Evolutionary conservation across 2,888 invertebrate genomes (phyloP).

Genomic region (Geotrupes spiniger): DNA sequence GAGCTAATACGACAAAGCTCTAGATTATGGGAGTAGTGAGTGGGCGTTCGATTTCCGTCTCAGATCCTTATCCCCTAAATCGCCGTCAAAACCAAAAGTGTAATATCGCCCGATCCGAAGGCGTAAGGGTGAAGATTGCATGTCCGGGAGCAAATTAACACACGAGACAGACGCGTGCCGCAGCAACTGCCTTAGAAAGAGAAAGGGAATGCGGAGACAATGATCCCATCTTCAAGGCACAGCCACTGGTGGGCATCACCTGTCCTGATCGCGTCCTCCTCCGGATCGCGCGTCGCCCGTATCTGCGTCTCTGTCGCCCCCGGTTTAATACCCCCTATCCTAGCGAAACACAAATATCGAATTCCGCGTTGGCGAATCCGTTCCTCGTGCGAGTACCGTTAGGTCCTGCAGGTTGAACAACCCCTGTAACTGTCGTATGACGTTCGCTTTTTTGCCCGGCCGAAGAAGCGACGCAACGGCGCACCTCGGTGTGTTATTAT

Average conservation of each 20-base stretch:
- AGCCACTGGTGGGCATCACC: slow-evolving; percentile 27
- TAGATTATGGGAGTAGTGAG: too few relatives aligned
- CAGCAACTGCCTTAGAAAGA: slow-evolving; percentile 43
- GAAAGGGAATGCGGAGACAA: slow-evolving; percentile 38
- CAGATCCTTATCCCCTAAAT: too few relatives aligned
- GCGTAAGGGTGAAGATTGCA: slow-evolving; percentile 28
- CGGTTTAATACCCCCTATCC: slow-evolving; percentile 31
- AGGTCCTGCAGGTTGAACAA: slow-evolving; percentile 45
- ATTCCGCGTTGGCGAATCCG: slow-evolving; percentile 41
- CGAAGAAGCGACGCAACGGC: neutral
- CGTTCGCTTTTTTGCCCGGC: slow-evolving; percentile 10
- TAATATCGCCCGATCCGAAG: neutral
- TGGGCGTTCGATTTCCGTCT: too few relatives aligned
- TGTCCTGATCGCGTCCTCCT: slow-evolving; percentile 33
- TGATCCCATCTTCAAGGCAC: slow-evolving; percentile 27
- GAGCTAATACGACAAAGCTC: too few relatives aligned
- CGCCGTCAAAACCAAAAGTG: neutral
- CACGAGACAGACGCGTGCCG: slow-evolving; percentile 43
- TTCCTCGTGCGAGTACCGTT: slow-evolving; percentile 37
- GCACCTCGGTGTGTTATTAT: neutral
- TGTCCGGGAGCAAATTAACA: slow-evolving; percentile 32
- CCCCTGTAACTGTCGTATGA: slow-evolving; percentile 35
- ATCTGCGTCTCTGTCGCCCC: slow-evolving; percentile 21
- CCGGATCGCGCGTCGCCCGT: slow-evolving; percentile 7
- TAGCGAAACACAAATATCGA: slow-evolving; percentile 35